Evolutionary conservation across 2,888 invertebrate species (phyloP).

Genomic region (Andrena marginata): DNA sequence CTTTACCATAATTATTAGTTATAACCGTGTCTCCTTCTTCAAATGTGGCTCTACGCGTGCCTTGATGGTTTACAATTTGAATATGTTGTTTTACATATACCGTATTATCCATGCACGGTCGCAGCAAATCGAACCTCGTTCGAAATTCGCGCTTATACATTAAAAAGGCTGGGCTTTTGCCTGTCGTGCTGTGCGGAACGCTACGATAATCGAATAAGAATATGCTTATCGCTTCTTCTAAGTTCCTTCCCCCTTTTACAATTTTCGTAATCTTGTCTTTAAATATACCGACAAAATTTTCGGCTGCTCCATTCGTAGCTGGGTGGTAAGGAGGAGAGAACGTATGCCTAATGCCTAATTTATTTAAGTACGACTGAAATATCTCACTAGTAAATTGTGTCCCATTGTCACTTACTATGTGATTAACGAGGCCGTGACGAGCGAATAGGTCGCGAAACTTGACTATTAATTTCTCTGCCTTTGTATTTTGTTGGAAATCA

Average conservation of each 20-base stretch:
- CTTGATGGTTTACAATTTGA: too few relatives aligned
- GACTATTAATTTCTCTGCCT: neutral
- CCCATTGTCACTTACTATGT: neutral
- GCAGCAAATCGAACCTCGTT: neutral
- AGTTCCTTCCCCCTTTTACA: neutral
- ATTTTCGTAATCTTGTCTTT: constrained; percentile 2
- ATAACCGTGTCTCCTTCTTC: too few relatives aligned
- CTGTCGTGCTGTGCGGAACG: neutral
- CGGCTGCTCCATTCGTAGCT: neutral
- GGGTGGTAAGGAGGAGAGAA: neutral
- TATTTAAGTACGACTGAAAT: too few relatives aligned
- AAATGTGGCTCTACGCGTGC: too few relatives aligned
- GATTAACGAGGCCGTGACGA: neutral
- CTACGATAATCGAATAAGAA: neutral
- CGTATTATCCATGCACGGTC: too few relatives aligned
- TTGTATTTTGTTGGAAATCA: neutral
- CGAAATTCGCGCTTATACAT: neutral
- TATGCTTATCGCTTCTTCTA: neutral
- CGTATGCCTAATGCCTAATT: neutral
- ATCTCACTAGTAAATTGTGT: neutral
- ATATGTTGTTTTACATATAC: too few relatives aligned
- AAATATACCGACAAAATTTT: neutral
- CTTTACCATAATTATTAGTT: too few relatives aligned
- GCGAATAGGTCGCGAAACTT: neutral
- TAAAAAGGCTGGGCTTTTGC: neutral